Base-by-base conservation (phyloP, 2,888 invertebrate genomes). In the Scelioninae gen. 1 region DNA sequence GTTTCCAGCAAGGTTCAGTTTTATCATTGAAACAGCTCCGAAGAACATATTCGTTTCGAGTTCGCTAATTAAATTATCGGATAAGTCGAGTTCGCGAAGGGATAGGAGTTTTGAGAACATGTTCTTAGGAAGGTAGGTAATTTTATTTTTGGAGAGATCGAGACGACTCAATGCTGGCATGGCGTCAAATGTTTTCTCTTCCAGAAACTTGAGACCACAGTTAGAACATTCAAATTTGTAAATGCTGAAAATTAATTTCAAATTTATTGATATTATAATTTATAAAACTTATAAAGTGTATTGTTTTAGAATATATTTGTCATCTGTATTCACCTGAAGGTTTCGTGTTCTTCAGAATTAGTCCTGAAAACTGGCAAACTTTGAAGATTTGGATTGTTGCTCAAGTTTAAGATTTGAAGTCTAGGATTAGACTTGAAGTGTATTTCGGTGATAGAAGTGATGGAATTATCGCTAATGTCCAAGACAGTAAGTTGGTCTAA, bases 221-320 rank as follows among this genome's bases (percentile, higher is more conserved):
- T 95, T 94, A 4, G 95, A 95, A 16, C 96, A 95, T 85, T 96
- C 96, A 88, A 97, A 95, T 51, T 94, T 93, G 89, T 95, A 95
- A 78, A 95, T 94, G 84, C 94, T 95, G 51, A 15, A 72, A 71
- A 40, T 60, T 47, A 15, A 60, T 45, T 34, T 45, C 10, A 51
- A 5, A 51, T 5, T 32, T 32, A 11, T 49, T 40, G 11, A n/a
- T n/a, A n/a, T n/a, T n/a, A n/a, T n/a, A n/a, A 9, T 34, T 34
- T 34, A 9, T 34, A 34, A 5, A 34, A 34, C 9, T 34, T 34
- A 34, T 34, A 34, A 9, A 34, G 5, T 5, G 34, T 9, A 9
- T 34, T n/a, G n/a, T n/a, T n/a, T n/a, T n/a, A n/a, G n/a, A n/a
- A n/a, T n/a, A n/a, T n/a, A 34, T 34, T n/a, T 8, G 8, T 31